A percentile compares a stretch with the other conserved stretches of the same genome.
Evolutionary conservation across 1,140 invertebrate species (phyloP).

Genomic region (Anthonomus grandis): DNA sequence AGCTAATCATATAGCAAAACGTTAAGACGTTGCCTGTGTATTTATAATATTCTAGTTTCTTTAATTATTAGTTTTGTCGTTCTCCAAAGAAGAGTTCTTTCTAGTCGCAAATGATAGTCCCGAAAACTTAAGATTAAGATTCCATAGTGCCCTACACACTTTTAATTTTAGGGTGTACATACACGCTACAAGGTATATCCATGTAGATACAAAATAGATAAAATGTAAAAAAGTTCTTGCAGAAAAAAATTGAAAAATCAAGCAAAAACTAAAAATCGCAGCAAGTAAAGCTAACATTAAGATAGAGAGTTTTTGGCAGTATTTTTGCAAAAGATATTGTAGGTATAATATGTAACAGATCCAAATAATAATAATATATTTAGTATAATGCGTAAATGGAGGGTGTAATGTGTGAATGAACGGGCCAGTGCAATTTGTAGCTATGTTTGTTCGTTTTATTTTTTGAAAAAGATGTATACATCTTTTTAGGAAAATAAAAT

Average conservation of each 20-base stretch:
- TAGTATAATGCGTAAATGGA: slow-evolving; percentile 9
- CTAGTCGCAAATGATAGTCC: too few species aligned
- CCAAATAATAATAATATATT: slow-evolving; percentile 25
- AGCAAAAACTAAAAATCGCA: slow-evolving; percentile 14
- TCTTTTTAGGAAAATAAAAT: slow-evolving; percentile 1
- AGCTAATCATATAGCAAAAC: slow-evolving; percentile 12
- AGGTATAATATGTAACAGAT: slow-evolving; percentile 28
- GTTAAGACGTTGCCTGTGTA: not conserved
- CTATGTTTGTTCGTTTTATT: too few species aligned
- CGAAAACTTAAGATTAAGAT: too few species aligned
- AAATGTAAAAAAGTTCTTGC: too few species aligned
- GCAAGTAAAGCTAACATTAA: slow-evolving; percentile 35
- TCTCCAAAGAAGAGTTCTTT: too few species aligned
- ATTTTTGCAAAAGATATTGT: slow-evolving; percentile 48
- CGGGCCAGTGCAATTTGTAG: slow-evolving; percentile 43
- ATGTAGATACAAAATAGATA: too few species aligned
- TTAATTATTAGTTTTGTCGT: too few species aligned
- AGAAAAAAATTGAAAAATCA: slow-evolving; percentile 25
- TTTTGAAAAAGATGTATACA: too few species aligned
- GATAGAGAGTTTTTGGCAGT: slow-evolving; percentile 46
- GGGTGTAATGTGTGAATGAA: not conserved
- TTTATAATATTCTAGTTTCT: too few species aligned
- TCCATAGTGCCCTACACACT: too few species aligned
- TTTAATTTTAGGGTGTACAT: too few species aligned
- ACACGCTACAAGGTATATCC: too few species aligned